Conservation (phyloP, 2,888 invertebrate genomes). For the Hemicrepidius hirtus region DNA sequence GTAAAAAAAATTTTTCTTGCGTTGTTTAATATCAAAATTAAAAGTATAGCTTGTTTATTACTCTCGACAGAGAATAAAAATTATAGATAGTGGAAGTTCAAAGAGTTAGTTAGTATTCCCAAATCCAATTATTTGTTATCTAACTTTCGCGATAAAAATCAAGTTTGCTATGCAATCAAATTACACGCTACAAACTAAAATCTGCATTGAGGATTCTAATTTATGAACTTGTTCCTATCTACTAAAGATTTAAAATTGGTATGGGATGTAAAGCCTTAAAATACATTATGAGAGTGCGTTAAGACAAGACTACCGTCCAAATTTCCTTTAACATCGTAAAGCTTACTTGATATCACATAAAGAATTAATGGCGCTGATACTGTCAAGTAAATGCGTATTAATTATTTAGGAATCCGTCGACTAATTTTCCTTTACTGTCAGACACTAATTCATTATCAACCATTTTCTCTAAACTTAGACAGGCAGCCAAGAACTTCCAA, state of each 20-base stretch:
- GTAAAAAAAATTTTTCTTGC: too few species aligned
- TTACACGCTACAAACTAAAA: constrained; percentile 8
- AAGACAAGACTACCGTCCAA: not conserved
- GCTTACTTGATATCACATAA: constrained; percentile 24
- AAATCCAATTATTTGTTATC: constrained; percentile 34
- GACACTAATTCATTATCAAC: constrained; percentile 23
- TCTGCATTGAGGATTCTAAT: constrained; percentile 4
- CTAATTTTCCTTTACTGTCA: constrained; percentile 26
- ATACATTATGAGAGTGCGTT: not conserved
- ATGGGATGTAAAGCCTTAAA: not conserved
- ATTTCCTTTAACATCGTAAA: constrained; percentile 4
- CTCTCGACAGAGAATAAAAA: not conserved
- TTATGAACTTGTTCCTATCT: not conserved
- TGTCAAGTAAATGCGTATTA: constrained; percentile 28
- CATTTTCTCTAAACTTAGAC: too few species aligned
- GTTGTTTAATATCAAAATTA: too few species aligned
- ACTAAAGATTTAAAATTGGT: not conserved
- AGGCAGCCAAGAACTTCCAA: too few species aligned
- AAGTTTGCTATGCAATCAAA: not conserved
- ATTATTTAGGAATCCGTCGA: constrained; percentile 27
- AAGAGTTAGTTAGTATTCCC: constrained; percentile 16
- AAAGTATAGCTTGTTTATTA: not conserved
- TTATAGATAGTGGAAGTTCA: constrained; percentile 4
- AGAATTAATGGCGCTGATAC: constrained; percentile 25
- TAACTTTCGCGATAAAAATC: not conserved